Conservation (phyloP, 2,113 vertebrate species). For the Macaca fascicularis region T2T-MFA8v1.1 NC_088380.1:146410501-146411000, state of each 20-base stretch:
- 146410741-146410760: neutral
- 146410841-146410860: neutral
- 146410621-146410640: neutral
- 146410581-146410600: neutral
- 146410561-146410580: too few species aligned
- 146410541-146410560: too few species aligned
- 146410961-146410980: neutral
- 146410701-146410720: neutral
- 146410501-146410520: too few species aligned
- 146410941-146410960: neutral
- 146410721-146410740: neutral
- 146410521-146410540: too few species aligned
- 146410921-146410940: neutral
- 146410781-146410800: neutral
- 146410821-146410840: neutral
- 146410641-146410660: neutral
- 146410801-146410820: neutral
- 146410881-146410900: neutral
- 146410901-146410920: slow-evolving; percentile 26
- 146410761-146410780: neutral
- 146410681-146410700: neutral
- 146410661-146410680: slow-evolving; percentile 1
- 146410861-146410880: neutral
- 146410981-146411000: neutral
- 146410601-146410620: neutral